Percentiles rank a stretch among this genome's conserved stretches.
Evolutionary conservation across 2,113 vertebrate genomes (phyloP).

Genomic region (Siphamia tubifer): DNA sequence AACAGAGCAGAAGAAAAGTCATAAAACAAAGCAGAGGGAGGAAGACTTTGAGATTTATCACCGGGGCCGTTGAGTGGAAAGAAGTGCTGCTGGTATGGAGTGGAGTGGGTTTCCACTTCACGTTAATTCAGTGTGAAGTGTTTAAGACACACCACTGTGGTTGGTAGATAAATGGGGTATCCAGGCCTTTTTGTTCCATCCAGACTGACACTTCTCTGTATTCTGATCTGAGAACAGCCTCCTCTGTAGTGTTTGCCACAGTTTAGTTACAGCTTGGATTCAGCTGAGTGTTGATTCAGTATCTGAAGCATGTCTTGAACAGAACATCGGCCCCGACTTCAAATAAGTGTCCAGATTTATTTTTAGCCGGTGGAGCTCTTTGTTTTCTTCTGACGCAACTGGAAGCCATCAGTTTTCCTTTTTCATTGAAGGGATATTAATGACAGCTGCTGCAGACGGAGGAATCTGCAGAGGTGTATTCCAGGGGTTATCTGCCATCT

Average conservation of each 20-base stretch:
- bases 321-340: not conserved
- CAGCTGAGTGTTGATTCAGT: not conserved
- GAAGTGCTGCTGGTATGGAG: constrained; percentile 39
- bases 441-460: not conserved
- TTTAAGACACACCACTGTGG: constrained; percentile 40
- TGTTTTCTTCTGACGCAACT: not conserved
- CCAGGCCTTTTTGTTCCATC: constrained; percentile 34
- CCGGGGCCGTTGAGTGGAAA: constrained; percentile 46
- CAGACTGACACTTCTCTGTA: constrained; percentile 28
- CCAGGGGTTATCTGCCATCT: constrained; percentile 59
- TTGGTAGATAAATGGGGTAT: constrained; percentile 50
- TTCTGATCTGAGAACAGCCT: constrained; percentile 13
- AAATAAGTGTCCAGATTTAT: not conserved
- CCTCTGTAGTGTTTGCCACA: not conserved
- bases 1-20: not conserved
- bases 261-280: not conserved
- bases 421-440: not conserved
- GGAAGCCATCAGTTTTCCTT: not conserved
- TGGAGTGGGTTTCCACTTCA: constrained; percentile 57
- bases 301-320: constrained; percentile 9
- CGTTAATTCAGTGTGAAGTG: constrained; percentile 67
- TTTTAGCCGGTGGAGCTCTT: not conserved
- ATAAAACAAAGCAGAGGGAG: constrained; percentile 23
- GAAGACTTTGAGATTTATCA: constrained; percentile 54
- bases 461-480: not conserved